Evolutionary conservation across 2,888 invertebrate species (phyloP), one percentile per base, ranked within the genome.

Genomic region (Scelioninae gen. 1): DNA sequence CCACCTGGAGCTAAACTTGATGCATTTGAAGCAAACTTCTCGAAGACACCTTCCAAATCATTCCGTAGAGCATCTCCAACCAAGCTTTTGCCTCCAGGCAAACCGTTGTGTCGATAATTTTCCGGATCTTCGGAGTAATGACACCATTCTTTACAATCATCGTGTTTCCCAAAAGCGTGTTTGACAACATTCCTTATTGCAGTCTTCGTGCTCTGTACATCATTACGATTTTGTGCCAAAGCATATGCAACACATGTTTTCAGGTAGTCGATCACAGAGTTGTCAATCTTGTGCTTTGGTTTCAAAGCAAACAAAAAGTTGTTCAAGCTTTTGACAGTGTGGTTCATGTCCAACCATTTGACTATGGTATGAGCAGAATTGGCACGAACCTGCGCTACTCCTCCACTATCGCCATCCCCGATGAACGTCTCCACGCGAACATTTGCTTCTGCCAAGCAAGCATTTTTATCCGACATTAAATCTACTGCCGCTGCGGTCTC

Each of bases 321-420:
- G 71, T 62, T 40, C 2, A 82, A 65, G 4, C 23, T 23, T 4
- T 23, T 23, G 1, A 23, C 23, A 23, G 23, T 23, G 23, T 23
- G 23, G 23, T 23, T 23, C 23, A 4, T 23, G 51, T 85, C 85
- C 7, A 77, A 58, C 63, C 78, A 80, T 49, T 86, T 85, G 11
- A 53, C 53, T 0, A 84, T 68, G 3, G 60, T n/a, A 65, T 84
- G 65, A 23, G 47, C 0, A 40, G 34, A 31, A 40, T 83, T 79
- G 23, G 76, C 72, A 65, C 81, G 81, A 23, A 85, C 83, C n/a
- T 75, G 65, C 9, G 85, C 53, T 29, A 86, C 85, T 6, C 74
- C 85, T 2, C 84, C 79, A n/a, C 72, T 85, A 65, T 88, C 88
- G 13, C 85, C 86, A 66, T 88, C 86, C 4, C 86, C 87, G 11